These are phyloP conservation scores for Ceraclea dissimilis DNA, from an alignment of 2,888 invertebrate genomes.

Conservation along the genomic window DNA sequence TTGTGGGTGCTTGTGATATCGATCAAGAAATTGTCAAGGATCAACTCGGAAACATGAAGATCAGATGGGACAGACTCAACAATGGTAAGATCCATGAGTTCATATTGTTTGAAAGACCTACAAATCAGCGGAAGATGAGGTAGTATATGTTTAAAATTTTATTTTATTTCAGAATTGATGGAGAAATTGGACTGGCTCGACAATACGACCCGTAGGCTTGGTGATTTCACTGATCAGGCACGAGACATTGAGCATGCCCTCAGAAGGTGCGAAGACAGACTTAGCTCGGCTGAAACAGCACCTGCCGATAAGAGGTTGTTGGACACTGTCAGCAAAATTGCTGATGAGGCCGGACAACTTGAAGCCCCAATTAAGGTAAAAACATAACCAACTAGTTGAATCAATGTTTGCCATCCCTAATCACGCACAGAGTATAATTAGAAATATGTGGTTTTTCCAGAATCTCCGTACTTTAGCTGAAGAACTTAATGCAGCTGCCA, in stretches of 20 bases:
- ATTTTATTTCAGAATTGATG: conserved; percentile 52
- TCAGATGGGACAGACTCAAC: conserved; percentile 86
- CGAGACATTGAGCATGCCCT: conserved; percentile 79
- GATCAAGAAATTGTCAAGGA: conserved; percentile 85
- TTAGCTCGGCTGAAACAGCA: conserved; percentile 62
- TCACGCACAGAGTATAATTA: background rate
- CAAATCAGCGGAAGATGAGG: too few relatives aligned
- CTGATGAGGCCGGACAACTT: conserved; percentile 61
- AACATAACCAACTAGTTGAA: too few relatives aligned
- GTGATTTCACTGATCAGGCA: conserved; percentile 78
- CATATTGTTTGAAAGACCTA: background rate
- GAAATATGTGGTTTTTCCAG: conserved; percentile 27
- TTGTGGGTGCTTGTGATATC: conserved; percentile 80
- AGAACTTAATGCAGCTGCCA: conserved; percentile 62
- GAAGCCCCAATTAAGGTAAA: conserved; percentile 31
- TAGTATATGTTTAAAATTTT: background rate
- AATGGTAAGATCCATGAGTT: conserved; percentile 48
- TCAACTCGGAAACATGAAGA: conserved; percentile 72
- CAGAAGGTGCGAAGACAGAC: conserved; percentile 80
- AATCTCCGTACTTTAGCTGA: conserved; percentile 50
- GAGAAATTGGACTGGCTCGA: conserved; percentile 74
- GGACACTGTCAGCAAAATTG: conserved; percentile 73
- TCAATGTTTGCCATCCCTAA: background rate
- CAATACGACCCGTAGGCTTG: conserved; percentile 71
- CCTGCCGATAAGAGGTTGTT: conserved; percentile 76